Evolutionary conservation across 2,797 vertebrate species (phyloP), one percentile per base, ranked within the genome.

Genomic region (Meriones psammophilus): DNA sequence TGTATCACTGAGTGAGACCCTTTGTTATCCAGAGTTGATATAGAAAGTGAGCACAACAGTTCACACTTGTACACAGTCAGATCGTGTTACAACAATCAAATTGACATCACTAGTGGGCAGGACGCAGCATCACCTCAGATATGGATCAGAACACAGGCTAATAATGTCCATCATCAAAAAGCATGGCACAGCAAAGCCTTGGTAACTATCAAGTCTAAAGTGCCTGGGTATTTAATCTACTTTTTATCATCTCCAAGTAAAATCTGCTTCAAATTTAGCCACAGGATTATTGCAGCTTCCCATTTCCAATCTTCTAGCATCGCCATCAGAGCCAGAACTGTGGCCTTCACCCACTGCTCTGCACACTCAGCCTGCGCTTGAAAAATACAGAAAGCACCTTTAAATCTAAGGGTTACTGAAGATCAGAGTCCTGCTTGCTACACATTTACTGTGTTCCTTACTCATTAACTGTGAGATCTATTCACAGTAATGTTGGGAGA

Each of bases 191-290:
- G 58, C 36, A 95, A 46, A 93, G 71, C 22, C 33, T 84, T 17
- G 10, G 30, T 42, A 64, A 39, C 18, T 84, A 79, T 66, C 84
- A 42, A 60, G 66, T 62, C 73, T 54, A 60, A 69, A 33, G 77
- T 66, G 42, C 33, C 39, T 81, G 92, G 69, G 39, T 66, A 85
- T 30, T 78, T 94, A 84, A 81, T 88, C 46, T 24, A 88, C 46
- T 92, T 97, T 95, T 92, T 74, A 84, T 77, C 14, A 93, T 85
- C 84, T 81, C 64, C 56, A 93, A 95, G 62, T 54, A 97, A 97
- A 94, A 69, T 74, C 81, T 78, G 83, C 50, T 85, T 95, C 68
- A 86, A 88, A 93, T n/a, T 89, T 78, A 93, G n/a, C 28, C 77
- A 76, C 87, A 96, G 66, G 73, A 92, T 96, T 78, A 93, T 36